Evolutionary conservation across 2,797 vertebrate species (phyloP).

Genomic region (Poeciliopsis presidionis): DNA sequence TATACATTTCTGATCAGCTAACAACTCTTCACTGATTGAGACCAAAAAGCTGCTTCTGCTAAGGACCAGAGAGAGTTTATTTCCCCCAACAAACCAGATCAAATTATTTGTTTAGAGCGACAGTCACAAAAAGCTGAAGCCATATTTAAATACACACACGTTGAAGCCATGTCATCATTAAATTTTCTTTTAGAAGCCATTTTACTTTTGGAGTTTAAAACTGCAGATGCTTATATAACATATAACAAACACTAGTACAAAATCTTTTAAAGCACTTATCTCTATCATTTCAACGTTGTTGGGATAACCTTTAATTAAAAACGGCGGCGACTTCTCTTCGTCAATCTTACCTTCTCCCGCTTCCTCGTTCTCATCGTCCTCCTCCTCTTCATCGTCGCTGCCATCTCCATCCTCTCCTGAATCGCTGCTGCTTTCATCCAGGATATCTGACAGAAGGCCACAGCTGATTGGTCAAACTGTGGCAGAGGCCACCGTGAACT

Average conservation of each 20-base stretch:
- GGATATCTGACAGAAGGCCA: slow-evolving; percentile 86
- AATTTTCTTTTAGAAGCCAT: neutral
- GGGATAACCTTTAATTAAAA: neutral
- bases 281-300: neutral
- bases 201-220: neutral
- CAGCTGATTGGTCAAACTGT: slow-evolving; percentile 29
- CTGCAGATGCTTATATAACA: neutral
- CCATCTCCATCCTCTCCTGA: slow-evolving; percentile 89
- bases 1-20: neutral
- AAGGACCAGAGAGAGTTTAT: neutral
- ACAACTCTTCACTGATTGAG: neutral
- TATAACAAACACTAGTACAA: neutral
- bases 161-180: neutral
- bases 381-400: slow-evolving; percentile 88
- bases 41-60: neutral
- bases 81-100: neutral
- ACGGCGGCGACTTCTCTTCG: neutral
- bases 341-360: slow-evolving; percentile 63
- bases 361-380: slow-evolving; percentile 79
- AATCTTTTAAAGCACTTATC: neutral
- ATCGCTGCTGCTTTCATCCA: slow-evolving; percentile 95
- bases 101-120: neutral
- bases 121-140: neutral
- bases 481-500: neutral
- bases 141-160: neutral